Evolutionary conservation across 2,888 invertebrate genomes (phyloP).

Genomic region (Calliphora vomitoria): DNA sequence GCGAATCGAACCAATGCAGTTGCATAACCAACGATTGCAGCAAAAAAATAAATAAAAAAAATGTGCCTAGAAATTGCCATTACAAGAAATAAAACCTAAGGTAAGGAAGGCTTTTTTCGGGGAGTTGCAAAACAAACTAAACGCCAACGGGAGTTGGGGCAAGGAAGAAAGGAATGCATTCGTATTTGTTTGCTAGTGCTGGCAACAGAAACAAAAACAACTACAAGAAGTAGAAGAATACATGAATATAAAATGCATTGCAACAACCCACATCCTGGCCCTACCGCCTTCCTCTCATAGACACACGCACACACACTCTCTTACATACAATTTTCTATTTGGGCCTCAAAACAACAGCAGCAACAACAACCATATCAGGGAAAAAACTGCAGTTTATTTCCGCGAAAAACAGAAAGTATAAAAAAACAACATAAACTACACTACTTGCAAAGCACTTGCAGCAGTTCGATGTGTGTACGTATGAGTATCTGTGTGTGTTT

Average conservation of each 20-base stretch:
- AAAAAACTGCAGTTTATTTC: constrained; percentile 71
- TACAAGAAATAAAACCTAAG: constrained; percentile 70
- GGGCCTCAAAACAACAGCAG: constrained; percentile 62
- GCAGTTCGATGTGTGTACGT: constrained; percentile 55
- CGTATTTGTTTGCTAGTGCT: constrained; percentile 43
- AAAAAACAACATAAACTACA: constrained; percentile 35
- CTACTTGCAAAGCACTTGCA: constrained; percentile 68
- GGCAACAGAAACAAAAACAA: constrained; percentile 65
- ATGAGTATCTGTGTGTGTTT: constrained; percentile 32
- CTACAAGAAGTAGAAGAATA: constrained; percentile 73
- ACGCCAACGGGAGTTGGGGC: constrained; percentile 18
- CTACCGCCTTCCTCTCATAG: background rate
- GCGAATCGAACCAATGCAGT: constrained; percentile 69
- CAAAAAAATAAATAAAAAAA: background rate
- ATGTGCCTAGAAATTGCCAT: constrained; percentile 29
- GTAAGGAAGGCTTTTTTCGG: constrained; percentile 59
- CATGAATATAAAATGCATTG: constrained; percentile 66
- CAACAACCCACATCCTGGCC: constrained; percentile 31
- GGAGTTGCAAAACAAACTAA: constrained; percentile 57
- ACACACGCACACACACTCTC: constrained; percentile 36
- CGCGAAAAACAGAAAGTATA: constrained; percentile 64
- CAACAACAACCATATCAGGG: constrained; percentile 60
- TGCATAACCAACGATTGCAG: constrained; percentile 62
- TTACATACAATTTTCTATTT: constrained; percentile 63
- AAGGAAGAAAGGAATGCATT: constrained; percentile 51